Conservation (phyloP, 1,140 invertebrate species). For the Cecropterus lyciades region DNA sequence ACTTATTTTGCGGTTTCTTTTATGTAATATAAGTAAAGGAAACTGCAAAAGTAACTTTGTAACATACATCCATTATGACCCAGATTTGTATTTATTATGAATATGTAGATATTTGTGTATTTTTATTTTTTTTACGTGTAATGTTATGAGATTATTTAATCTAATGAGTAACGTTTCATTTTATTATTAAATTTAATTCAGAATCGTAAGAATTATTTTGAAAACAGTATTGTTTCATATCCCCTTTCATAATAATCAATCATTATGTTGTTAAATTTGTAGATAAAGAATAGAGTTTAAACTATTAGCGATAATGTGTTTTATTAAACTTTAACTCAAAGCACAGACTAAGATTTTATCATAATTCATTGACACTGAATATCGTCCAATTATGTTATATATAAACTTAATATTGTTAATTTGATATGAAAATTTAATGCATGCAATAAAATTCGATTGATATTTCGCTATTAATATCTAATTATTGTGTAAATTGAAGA, state of each 20-base stretch:
- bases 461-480: constrained; percentile 74
- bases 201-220: too few relatives aligned
- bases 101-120: too few relatives aligned
- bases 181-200: too few relatives aligned
- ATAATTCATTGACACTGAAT: constrained; percentile 42
- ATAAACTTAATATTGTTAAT: constrained; percentile 69
- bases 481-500: constrained; percentile 58
- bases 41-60: background rate
- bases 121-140: too few relatives aligned
- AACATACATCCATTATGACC: background rate
- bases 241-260: too few relatives aligned
- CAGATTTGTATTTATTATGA: too few relatives aligned
- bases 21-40: background rate
- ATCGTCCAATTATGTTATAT: constrained; percentile 73
- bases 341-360: constrained; percentile 10
- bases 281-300: too few relatives aligned
- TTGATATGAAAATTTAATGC: constrained; percentile 66
- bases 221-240: too few relatives aligned
- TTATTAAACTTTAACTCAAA: constrained; percentile 1
- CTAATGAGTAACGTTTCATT: too few relatives aligned
- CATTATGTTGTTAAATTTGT: too few relatives aligned
- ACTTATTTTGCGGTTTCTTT: background rate
- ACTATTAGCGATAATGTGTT: too few relatives aligned
- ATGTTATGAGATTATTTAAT: too few relatives aligned
- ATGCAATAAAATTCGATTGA: constrained; percentile 79